Percentiles rank a stretch among this genome's conserved stretches.
Conservation (phyloP, 2,113 vertebrate genomes). For the Podarcis cretensis region DNA sequence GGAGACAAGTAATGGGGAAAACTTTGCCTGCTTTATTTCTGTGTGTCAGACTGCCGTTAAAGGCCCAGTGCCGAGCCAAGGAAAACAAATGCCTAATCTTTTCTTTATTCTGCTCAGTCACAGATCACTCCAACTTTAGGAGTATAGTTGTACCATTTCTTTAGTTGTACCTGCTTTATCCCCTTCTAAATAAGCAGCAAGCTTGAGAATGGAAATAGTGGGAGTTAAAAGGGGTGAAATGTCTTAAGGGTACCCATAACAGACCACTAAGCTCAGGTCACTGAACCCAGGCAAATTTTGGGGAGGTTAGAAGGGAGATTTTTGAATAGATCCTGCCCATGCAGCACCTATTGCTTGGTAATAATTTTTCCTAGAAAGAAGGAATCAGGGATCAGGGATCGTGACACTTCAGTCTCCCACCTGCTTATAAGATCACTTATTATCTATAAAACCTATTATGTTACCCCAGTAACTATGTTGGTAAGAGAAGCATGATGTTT, state of each 20-base stretch:
- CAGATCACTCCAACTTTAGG: neutral
- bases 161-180: rapidly evolving
- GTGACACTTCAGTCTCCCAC: neutral
- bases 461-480: no score
- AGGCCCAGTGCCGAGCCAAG: neutral
- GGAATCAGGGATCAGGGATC: neutral
- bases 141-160: rapidly evolving
- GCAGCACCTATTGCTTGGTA: neutral
- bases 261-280: neutral
- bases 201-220: neutral
- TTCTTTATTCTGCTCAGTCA: neutral
- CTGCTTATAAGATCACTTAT: no score
- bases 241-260: neutral
- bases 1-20: neutral
- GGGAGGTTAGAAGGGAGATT: neutral
- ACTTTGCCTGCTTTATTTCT: neutral
- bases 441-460: no score
- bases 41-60: neutral
- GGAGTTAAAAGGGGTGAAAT: neutral
- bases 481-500: no score
- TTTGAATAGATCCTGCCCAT: neutral
- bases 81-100: neutral
- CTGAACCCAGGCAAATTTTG: neutral
- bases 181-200: neutral
- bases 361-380: neutral